A percentile compares a stretch with the other conserved stretches of the same genome.
phyloP scores from a whole-genome alignment of 2,888 invertebrate genomes.

The Dynastes maya region DNA sequence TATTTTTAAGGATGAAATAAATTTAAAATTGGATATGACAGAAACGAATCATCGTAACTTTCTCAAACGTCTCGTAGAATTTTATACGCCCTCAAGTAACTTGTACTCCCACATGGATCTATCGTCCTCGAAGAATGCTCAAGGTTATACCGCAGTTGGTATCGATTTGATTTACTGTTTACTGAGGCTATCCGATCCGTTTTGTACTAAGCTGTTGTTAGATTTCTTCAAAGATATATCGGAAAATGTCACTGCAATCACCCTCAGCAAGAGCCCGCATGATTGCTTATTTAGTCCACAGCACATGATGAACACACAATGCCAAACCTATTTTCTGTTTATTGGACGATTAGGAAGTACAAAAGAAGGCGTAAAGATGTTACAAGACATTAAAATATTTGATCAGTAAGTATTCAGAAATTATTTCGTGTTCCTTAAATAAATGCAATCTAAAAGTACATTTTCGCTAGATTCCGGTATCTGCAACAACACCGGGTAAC shows the following conservation, averaged over 20 bases:
- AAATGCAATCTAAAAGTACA: too few relatives aligned
- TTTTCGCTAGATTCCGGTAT: too few relatives aligned
- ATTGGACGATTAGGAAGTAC: constrained; percentile 89
- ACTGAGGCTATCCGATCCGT: constrained; percentile 74
- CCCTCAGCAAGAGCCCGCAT: constrained; percentile 83
- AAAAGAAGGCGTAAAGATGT: constrained; percentile 78
- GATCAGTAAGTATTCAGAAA: constrained; percentile 77
- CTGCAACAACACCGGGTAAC: too few relatives aligned
- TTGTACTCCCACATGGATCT: constrained; percentile 90
- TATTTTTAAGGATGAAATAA: constrained; percentile 68
- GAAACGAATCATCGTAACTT: constrained; percentile 80
- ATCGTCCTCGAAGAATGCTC: constrained; percentile 74
- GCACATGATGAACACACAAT: constrained; percentile 90
- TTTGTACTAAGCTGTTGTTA: constrained; percentile 80
- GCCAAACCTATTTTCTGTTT: constrained; percentile 95
- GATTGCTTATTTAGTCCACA: constrained; percentile 92
- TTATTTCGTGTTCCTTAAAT: neutral
- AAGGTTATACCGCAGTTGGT: constrained; percentile 79
- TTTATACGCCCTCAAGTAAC: constrained; percentile 90
- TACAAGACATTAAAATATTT: constrained; percentile 84
- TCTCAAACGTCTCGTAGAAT: constrained; percentile 85
- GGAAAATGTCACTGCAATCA: constrained; percentile 81
- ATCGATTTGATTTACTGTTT: constrained; percentile 85
- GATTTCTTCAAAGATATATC: constrained; percentile 88
- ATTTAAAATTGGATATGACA: constrained; percentile 71